Evolutionary conservation across 2,888 invertebrate genomes (phyloP), one percentile per base, ranked within the genome.

Genomic region (Drosophila cracens): DNA sequence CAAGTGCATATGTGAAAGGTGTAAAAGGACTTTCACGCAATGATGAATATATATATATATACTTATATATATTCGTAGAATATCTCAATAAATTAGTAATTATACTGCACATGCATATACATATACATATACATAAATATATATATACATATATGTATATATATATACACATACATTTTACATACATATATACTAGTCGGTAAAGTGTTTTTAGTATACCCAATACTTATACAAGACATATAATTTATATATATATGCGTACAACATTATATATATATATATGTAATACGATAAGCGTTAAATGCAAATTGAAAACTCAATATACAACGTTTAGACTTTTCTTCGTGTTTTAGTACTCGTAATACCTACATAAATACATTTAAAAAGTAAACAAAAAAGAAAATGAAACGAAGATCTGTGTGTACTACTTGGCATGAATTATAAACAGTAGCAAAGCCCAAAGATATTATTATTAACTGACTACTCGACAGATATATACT

Each of bases 391-490:
- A 36, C 31, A 49, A 52, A 33, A 49, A 16, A 60, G 60, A 68
- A 34, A 21, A 21, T 46, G 46, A 46, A 64, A 43, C 61, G 73
- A 77, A 72, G 70, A 85, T 80, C 80, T 82, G 82, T 82, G 77
- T 85, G 88, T 82, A 81, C 70, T 76, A 79, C 80, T 81, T 71
- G 87, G 74, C 83, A 85, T 70, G 69, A 69, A 73, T 78, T 80
- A 69, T 80, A 69, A 71, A 75, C 56, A 68, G 74, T 89, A 87
- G 88, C 86, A 77, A 87, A 83, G 82, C 88, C 87, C 90, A 87
- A 87, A 87, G 87, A 87, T 87, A 90, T 90, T 90, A 85, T 81
- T 87, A 89, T 87, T 78, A 89, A 74, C 70, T 54, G 66, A 82
- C 80, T 79, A 79, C 70, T 79, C 76, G 52, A 76, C 65, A 74